phyloP scores from a whole-genome alignment of 1,140 invertebrate species.

The Temnothorax nylanderi region DNA sequence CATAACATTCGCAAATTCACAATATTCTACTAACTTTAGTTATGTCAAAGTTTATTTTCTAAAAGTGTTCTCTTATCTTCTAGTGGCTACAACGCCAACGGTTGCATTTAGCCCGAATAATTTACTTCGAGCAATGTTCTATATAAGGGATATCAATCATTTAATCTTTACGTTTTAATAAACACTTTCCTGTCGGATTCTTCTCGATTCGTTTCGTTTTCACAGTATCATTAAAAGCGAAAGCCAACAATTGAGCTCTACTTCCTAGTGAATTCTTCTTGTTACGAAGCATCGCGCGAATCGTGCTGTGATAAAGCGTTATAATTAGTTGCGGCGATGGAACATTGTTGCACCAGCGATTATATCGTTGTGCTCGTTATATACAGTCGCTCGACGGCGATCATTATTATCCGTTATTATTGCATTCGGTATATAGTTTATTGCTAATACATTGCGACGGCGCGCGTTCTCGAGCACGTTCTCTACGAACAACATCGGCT shows the following conservation, averaged over 20 bases:
- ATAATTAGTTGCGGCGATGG: conserved; percentile 49
- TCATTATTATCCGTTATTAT: conserved; percentile 60
- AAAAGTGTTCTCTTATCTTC: not conserved
- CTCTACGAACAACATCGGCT: conserved; percentile 41
- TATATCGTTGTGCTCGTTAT: conserved; percentile 57
- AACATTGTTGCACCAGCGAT: conserved; percentile 53
- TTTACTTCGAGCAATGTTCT: not conserved
- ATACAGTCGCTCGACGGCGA: conserved; percentile 43
- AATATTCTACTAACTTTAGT: not conserved
- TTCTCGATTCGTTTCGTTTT: conserved; percentile 10
- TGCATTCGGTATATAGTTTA: conserved; percentile 58
- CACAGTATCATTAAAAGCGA: conserved; percentile 35
- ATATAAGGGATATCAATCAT: conserved; percentile 16
- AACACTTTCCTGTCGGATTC: not conserved
- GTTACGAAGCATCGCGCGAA: conserved; percentile 32
- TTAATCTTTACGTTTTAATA: conserved; percentile 18
- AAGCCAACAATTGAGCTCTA: conserved; percentile 22
- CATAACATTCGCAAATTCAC: not conserved
- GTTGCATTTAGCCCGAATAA: not conserved
- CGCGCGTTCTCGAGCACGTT: conserved; percentile 43
- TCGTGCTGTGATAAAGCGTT: conserved; percentile 45
- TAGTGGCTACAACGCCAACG: not conserved
- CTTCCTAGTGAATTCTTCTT: conserved; percentile 34
- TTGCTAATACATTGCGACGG: conserved; percentile 43
- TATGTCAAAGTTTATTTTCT: not conserved